These are phyloP conservation scores for Hyperoplus lanceolatus DNA, from an alignment of 2,797 vertebrate genomes.

Conservation along the genomic window DNA sequence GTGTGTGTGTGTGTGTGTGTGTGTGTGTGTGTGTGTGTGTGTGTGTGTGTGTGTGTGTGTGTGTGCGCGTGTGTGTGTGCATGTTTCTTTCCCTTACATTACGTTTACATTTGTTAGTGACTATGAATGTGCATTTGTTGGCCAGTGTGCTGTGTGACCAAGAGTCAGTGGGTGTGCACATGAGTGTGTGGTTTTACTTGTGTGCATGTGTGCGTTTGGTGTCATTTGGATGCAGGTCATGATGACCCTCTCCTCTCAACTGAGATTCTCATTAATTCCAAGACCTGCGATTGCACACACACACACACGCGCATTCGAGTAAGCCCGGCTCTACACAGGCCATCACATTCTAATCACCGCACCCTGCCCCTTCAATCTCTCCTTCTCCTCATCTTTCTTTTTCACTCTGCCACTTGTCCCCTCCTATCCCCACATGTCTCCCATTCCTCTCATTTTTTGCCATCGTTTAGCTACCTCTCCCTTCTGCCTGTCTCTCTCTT, in stretches of 20 bases:
- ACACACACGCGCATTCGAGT: slow-evolving; percentile 6
- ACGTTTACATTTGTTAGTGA: background rate
- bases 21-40: slow-evolving; percentile 10
- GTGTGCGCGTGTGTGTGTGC: background rate
- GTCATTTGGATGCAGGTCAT: slow-evolving; percentile 77
- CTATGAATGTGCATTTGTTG: slow-evolving; percentile 13
- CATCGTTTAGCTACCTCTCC: background rate
- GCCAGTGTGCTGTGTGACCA: slow-evolving; percentile 2
- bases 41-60: background rate
- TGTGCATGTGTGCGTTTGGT: slow-evolving; percentile 31
- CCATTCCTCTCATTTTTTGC: slow-evolving; percentile 3
- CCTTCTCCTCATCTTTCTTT: slow-evolving; percentile 47
- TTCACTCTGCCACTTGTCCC: slow-evolving; percentile 18
- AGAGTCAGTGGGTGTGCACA: slow-evolving; percentile 4
- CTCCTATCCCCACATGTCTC: slow-evolving; percentile 19
- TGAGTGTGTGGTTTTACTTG: slow-evolving; percentile 7
- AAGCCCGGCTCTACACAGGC: slow-evolving; percentile 43
- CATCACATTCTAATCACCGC: slow-evolving; percentile 76
- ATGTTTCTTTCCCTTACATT: background rate
- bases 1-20: slow-evolving; percentile 5
- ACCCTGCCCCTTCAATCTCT: slow-evolving; percentile 70
- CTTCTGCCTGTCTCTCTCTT: slow-evolving; percentile 22
- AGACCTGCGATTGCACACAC: slow-evolving; percentile 29
- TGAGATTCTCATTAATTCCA: slow-evolving; percentile 78
- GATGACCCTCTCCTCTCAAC: slow-evolving; percentile 74